These are phyloP conservation scores for Mythimna vitellina DNA, from an alignment of 2,888 invertebrate genomes.

Conservation along the genomic window DNA sequence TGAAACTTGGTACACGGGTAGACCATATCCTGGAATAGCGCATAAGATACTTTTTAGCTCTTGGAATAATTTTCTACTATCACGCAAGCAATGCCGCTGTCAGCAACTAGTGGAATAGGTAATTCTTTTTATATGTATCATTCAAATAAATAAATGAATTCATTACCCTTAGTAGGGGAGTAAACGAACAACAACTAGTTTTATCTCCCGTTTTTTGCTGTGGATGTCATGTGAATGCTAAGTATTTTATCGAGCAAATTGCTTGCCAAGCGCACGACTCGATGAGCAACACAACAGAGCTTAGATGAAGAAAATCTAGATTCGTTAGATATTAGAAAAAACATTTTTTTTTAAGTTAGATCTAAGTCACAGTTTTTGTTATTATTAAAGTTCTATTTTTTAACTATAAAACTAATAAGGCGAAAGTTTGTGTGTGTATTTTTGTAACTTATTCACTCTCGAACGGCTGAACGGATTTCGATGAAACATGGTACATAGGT, in stretches of 20 bases:
- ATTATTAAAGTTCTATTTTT: neutral
- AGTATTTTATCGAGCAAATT: conserved; percentile 35
- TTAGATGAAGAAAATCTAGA: neutral
- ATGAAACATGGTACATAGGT: no score
- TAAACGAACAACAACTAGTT: neutral
- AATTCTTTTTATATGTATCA: no score
- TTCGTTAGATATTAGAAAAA: neutral
- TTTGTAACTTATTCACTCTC: no score
- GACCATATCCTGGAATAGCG: no score
- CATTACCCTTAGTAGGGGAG: neutral
- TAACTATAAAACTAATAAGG: neutral
- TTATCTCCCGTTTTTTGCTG: neutral
- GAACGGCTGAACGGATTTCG: no score
- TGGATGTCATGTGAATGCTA: conserved; percentile 18
- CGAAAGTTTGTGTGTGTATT: neutral
- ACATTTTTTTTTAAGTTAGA: neutral
- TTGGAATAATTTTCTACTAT: no score
- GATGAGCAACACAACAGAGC: neutral
- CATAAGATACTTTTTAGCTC: no score
- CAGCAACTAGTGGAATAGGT: no score
- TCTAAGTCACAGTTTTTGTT: neutral
- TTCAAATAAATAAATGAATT: neutral
- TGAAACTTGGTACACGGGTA: no score
- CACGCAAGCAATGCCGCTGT: no score
- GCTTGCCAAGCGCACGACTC: conserved; percentile 34